These are phyloP conservation scores for Pterocles burchelli DNA, from an alignment of 2,113 vertebrate species.

Conservation along the genomic window DNA sequence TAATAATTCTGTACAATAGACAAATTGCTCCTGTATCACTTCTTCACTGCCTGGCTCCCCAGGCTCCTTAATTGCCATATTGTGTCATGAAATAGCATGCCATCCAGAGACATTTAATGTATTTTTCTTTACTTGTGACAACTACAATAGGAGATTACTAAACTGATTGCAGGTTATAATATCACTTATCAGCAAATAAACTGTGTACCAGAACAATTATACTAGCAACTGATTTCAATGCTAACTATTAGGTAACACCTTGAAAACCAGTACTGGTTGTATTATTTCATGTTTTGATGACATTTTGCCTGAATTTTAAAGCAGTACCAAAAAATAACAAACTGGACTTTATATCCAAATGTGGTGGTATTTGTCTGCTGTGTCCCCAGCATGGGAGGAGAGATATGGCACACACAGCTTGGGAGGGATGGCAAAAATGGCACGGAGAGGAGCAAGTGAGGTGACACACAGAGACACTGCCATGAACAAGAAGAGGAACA, in stretches of 20 bases:
- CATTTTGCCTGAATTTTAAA: background rate
- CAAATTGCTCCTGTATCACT: background rate
- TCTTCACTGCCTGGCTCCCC: background rate
- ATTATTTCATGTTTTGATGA: background rate
- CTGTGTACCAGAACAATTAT: background rate
- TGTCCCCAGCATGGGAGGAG: background rate
- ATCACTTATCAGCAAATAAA: background rate
- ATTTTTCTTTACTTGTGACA: background rate
- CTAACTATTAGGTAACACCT: background rate
- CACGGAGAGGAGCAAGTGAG: background rate
- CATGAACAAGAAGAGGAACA: background rate
- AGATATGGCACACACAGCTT: fast-evolving
- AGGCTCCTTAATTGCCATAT: background rate
- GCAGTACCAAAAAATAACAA: background rate
- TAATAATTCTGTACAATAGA: background rate
- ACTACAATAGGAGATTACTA: background rate
- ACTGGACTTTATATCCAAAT: background rate
- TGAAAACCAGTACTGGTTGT: background rate
- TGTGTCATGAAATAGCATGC: background rate
- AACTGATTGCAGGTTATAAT: background rate
- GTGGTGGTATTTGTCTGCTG: background rate
- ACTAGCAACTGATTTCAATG: background rate
- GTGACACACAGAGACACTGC: background rate
- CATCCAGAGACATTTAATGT: background rate
- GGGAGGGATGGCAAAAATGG: background rate